Conservation (phyloP, 2,113 vertebrate genomes). For the Paraplagusia blochii region DNA sequence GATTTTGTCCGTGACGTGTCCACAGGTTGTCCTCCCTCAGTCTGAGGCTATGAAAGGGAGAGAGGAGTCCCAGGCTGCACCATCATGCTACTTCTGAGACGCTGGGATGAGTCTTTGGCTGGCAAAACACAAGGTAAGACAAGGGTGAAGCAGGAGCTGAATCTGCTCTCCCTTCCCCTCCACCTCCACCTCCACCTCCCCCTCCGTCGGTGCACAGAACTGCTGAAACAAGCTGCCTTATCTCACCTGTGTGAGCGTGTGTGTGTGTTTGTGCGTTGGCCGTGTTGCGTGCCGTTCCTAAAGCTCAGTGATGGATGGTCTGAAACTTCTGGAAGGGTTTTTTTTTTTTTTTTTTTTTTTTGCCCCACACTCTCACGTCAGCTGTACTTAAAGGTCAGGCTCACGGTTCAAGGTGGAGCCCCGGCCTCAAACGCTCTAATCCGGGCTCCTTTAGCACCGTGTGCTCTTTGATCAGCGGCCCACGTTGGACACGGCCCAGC, state of each 20-base stretch:
- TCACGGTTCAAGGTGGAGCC: constrained; percentile 60
- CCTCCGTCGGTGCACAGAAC: too few relatives aligned
- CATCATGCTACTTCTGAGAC: constrained; percentile 81
- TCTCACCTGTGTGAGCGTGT: constrained; percentile 26
- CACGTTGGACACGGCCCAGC: constrained; percentile 31
- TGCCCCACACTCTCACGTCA: constrained; percentile 21
- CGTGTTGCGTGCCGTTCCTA: constrained; percentile 9
- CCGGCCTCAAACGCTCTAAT: constrained; percentile 47
- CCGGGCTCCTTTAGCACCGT: constrained; percentile 41
- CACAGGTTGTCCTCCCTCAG: constrained; percentile 69
- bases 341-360: constrained; percentile 27
- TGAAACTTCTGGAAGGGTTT: constrained; percentile 25
- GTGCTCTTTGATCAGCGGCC: constrained; percentile 55
- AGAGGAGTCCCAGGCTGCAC: constrained; percentile 72
- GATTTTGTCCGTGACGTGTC: neutral
- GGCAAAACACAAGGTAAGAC: constrained; percentile 75
- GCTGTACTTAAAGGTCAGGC: constrained; percentile 49
- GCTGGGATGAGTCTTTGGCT: constrained; percentile 75
- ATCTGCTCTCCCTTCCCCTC: neutral
- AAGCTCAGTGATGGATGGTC: constrained; percentile 57
- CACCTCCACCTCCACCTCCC: neutral
- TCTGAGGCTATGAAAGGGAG: constrained; percentile 81
- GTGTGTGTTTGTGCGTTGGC: constrained; percentile 24
- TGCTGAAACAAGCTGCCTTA: constrained; percentile 23
- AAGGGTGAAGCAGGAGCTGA: neutral